Base-by-base conservation (phyloP, 2,797 vertebrate species). In the Mus minutoides region DNA sequence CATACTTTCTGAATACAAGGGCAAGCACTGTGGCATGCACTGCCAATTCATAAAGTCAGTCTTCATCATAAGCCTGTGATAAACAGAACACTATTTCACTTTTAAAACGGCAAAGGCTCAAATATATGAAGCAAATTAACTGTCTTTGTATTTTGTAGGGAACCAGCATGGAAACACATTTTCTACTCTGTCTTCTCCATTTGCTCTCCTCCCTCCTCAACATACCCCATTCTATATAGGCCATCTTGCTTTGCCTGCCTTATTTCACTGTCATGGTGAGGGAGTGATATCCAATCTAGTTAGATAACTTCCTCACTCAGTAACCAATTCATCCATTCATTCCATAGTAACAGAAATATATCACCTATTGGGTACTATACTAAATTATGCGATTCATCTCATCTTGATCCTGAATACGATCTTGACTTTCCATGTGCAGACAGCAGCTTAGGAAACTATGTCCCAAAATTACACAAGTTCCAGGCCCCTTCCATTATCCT, bases 341-440 rank as follows among this genome's bases (percentile, higher is more conserved):
- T 85, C 22, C 64, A 43, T 21, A 78, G 16, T 29, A 43, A 60
- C 58, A 34, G 24, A 67, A 11, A 79, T 0, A 22, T 92, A n/a
- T 49, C 52, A n/a, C 64, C 69, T 84, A 1, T 37, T n/a, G 69
- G 14, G 26, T 46, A 86, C 8, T 13, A 49, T 49, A 49, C 49
- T 49, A 52, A 78, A 52, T 40, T 17, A 80, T 54, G 19, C 80
- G 10, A 37, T 29, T 86, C 54, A 56, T 43, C 31, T 64, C 54
- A 21, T 46, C 26, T 79, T 46, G 83, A 4, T 12, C 11, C 12
- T 93, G 22, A 54, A 22, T 88, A 75, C 79, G 17, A 84, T 46
- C 43, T 67, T 91, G 40, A 78, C 58, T 95, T 86, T 67, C 46
- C 49, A 91, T 82, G 76, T 46, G 7, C 6, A 94, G 77, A 94